Base-by-base conservation (phyloP, 2,113 vertebrate species). In the Conger conger region DNA sequence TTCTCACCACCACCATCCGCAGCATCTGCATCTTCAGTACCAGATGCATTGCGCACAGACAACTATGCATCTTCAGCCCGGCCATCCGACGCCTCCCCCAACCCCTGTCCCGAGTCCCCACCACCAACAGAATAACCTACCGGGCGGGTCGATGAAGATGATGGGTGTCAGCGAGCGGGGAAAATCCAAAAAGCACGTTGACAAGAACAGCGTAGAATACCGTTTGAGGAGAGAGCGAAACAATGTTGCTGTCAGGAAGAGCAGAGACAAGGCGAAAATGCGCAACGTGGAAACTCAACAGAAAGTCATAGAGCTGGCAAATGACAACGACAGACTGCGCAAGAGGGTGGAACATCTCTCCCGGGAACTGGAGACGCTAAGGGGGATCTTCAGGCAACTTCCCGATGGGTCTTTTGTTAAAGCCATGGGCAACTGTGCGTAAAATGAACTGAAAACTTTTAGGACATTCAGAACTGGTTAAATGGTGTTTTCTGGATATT, bases 261-360 rank as follows among this genome's bases (percentile, higher is more conserved):
- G 97, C 94, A 93, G 98, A 35, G 98, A 99, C 95, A 99, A 99
- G 91, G 98, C 98, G 68, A 99, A 99, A 93, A 95, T 97, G 91
- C 97, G 98, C 91, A 99, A 99, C 92, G 95, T 96, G 89, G 98
- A 99, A 94, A 99, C 97, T 77, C 98, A 99, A 93, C 98, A 99
- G 83, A 99, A 98, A 91, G 97, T 99, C 89, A 92, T 99, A 90
- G 97, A 99, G 95, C 94, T 99, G 88, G 95, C 94, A 87, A 73
- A 91, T 85, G 98, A 99, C 94, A 99, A 99, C 94, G 98, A 99
- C 8, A 93, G 97, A 90, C 97, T 99, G 92, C 93, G 97, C 91
- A 96, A 97, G 93, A 93, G 98, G 84, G 97, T 99, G 93, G 97
- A 99, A 90, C 97, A 99, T 88, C 96, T 99, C 88, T 97, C 92